Evolutionary conservation across 2,888 invertebrate species (phyloP).

Genomic region (Hedya salicella): DNA sequence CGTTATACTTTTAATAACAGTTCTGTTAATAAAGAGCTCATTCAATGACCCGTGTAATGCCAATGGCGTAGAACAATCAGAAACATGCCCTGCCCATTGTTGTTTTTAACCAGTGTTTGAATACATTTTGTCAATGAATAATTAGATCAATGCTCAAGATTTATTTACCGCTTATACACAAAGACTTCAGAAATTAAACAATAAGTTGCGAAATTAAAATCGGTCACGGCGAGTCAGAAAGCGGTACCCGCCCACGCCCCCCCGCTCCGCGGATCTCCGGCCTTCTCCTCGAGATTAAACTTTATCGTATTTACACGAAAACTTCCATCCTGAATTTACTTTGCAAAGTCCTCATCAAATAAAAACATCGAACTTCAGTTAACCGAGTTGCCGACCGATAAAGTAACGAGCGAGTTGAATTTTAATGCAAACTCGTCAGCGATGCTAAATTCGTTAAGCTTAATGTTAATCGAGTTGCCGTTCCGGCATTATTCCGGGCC

Average conservation of each 20-base stretch:
- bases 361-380: slow-evolving; percentile 66
- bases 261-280: neutral
- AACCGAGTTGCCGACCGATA: slow-evolving; percentile 68
- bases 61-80: neutral
- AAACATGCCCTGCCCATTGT: neutral
- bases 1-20: slow-evolving; percentile 19
- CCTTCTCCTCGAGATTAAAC: slow-evolving; percentile 54
- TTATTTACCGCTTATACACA: neutral
- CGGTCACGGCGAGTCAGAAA: slow-evolving; percentile 13
- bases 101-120: slow-evolving; percentile 1
- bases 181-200: slow-evolving; percentile 4
- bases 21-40: slow-evolving; percentile 10
- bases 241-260: slow-evolving; percentile 10
- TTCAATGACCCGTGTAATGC: slow-evolving; percentile 7
- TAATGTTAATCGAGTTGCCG: slow-evolving; percentile 51
- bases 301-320: slow-evolving; percentile 65
- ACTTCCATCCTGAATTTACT: slow-evolving; percentile 63
- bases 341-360: slow-evolving; percentile 65
- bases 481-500: slow-evolving; percentile 35
- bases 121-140: neutral
- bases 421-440: slow-evolving; percentile 59
- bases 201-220: slow-evolving; percentile 10
- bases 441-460: slow-evolving; percentile 52
- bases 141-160: neutral
- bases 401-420: slow-evolving; percentile 65